These are phyloP conservation scores for Oreochromis spilurus DNA, from an alignment of 2,113 vertebrate species.

Conservation along the genomic window DNA sequence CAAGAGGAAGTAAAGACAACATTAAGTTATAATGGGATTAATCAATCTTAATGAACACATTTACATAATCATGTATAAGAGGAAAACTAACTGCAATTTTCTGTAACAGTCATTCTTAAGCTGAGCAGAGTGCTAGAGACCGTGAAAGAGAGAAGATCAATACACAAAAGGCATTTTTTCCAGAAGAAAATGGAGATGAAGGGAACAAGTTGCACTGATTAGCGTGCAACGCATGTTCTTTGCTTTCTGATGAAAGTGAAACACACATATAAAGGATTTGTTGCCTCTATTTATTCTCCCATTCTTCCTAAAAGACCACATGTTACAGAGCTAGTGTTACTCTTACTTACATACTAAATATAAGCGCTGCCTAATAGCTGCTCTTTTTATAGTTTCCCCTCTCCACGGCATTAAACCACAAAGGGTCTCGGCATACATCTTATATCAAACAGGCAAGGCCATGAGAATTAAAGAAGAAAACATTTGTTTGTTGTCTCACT, in stretches of 20 bases:
- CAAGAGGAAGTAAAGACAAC: background rate
- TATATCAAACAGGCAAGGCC: constrained; percentile 59
- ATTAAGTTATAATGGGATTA: background rate
- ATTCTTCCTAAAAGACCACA: constrained; percentile 34
- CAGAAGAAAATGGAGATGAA: background rate
- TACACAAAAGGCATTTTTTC: background rate
- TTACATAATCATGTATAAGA: background rate
- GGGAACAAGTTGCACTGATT: background rate
- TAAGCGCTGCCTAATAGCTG: constrained; percentile 6
- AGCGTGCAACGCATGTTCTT: background rate
- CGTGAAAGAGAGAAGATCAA: background rate
- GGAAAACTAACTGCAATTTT: background rate
- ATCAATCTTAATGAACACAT: background rate
- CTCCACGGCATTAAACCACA: constrained; percentile 40
- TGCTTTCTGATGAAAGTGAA: background rate
- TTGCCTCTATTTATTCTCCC: constrained; percentile 29
- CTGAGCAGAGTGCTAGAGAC: background rate
- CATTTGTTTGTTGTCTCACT: constrained; percentile 56
- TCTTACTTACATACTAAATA: constrained; percentile 31
- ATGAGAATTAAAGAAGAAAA: constrained; percentile 59
- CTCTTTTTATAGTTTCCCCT: constrained; percentile 42
- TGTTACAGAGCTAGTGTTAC: constrained; percentile 6
- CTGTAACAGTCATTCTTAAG: background rate
- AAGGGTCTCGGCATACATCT: constrained; percentile 38
- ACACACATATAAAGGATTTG: background rate